phyloP scores from a whole-genome alignment of 2,113 vertebrate species.

The Etheostoma spectabile region DNA sequence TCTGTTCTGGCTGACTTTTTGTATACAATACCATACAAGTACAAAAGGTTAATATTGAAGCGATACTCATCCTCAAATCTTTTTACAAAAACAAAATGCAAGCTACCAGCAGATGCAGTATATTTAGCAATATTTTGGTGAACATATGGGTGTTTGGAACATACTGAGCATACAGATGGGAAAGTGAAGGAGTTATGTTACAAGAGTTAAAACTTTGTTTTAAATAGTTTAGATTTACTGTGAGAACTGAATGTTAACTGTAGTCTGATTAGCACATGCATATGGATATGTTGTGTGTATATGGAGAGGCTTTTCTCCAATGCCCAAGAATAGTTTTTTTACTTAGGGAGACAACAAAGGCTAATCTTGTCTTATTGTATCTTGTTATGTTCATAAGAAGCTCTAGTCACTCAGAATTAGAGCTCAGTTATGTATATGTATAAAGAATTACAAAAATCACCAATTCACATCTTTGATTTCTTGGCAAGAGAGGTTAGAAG shows the following conservation, averaged over 20 bases:
- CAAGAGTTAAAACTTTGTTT: neutral
- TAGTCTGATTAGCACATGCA: too few relatives aligned
- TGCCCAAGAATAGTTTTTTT: neutral
- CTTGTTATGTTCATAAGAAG: too few relatives aligned
- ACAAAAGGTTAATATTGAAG: neutral
- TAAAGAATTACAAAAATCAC: too few relatives aligned
- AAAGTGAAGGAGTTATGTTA: neutral
- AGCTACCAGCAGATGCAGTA: neutral
- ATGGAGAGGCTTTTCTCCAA: too few relatives aligned
- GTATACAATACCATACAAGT: neutral
- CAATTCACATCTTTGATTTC: too few relatives aligned
- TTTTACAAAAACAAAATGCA: neutral
- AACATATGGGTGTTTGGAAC: slow-evolving; percentile 5
- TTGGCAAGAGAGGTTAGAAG: too few relatives aligned
- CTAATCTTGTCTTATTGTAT: too few relatives aligned
- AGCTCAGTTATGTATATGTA: too few relatives aligned
- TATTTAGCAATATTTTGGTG: neutral
- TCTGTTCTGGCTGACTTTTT: neutral
- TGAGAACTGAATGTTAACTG: too few relatives aligned
- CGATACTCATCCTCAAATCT: neutral
- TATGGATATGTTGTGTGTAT: too few relatives aligned
- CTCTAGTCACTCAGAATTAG: too few relatives aligned
- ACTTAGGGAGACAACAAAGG: too few relatives aligned
- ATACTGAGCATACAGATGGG: neutral
- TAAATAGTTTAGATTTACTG: neutral